Evolutionary conservation across 2,888 invertebrate species (phyloP).

Genomic region (Eubasilissa splendida): DNA sequence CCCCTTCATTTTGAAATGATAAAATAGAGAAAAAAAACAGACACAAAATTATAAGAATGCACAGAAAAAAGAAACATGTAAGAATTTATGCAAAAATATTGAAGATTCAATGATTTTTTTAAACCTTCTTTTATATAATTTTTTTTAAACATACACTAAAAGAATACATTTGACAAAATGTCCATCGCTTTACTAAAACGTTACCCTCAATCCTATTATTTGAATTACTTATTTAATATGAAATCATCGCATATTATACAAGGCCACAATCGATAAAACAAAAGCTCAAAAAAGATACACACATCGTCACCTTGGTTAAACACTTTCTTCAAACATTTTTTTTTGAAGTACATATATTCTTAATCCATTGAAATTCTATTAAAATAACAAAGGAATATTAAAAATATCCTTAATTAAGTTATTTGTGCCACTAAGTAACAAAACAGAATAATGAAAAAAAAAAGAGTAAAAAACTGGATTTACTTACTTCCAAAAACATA

Average conservation of each 20-base stretch:
- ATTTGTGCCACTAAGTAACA: constrained; percentile 3
- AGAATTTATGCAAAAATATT: background rate
- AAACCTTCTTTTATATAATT: background rate
- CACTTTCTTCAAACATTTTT: too few species aligned
- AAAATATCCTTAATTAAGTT: constrained; percentile 23
- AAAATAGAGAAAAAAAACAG: background rate
- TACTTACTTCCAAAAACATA: background rate
- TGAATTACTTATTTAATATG: constrained; percentile 2
- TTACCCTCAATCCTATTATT: constrained; percentile 4
- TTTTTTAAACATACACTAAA: background rate
- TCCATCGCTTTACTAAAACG: background rate
- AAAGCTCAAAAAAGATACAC: background rate
- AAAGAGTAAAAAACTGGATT: constrained; percentile 1
- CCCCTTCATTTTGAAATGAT: background rate
- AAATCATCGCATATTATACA: constrained; percentile 26
- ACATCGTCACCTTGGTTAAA: too few species aligned
- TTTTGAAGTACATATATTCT: too few species aligned
- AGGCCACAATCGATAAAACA: constrained; percentile 25
- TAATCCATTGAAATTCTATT: background rate
- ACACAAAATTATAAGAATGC: too few species aligned
- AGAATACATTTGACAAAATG: too few species aligned
- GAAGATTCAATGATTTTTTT: background rate
- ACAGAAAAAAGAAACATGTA: too few species aligned
- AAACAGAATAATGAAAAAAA: background rate
- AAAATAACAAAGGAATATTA: constrained; percentile 18